These are phyloP conservation scores for Perccottus glenii DNA, from an alignment of 2,113 vertebrate genomes.

Conservation along the genomic window DNA sequence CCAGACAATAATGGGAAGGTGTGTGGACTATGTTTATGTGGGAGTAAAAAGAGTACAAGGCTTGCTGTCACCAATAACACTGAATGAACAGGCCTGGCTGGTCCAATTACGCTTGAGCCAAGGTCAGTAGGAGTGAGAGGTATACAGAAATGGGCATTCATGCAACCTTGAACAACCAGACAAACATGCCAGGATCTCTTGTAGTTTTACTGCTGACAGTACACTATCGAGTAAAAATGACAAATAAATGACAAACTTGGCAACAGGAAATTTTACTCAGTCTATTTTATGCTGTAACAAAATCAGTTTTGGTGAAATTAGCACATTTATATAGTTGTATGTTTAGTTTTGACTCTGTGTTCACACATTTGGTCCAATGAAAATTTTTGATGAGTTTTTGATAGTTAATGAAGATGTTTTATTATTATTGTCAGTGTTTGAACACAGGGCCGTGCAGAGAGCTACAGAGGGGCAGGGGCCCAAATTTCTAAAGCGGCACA, in stretches of 20 bases:
- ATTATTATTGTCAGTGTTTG: no score
- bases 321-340: no score
- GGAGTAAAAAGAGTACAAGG: constrained; percentile 23
- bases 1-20: constrained; percentile 30
- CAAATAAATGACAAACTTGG: background rate
- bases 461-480: no score
- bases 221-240: background rate
- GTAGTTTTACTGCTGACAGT: constrained; percentile 2
- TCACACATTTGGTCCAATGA: no score
- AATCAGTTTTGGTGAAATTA: no score
- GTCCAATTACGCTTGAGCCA: constrained; percentile 58
- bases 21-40: background rate
- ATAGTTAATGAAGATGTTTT: no score
- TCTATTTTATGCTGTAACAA: no score
- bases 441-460: no score
- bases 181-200: constrained; percentile 1
- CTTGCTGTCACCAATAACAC: constrained; percentile 40
- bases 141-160: constrained; percentile 27
- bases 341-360: no score
- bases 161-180: constrained; percentile 47
- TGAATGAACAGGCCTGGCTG: constrained; percentile 41
- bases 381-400: no score
- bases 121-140: constrained; percentile 43
- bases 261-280: no score
- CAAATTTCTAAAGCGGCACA: no score